phyloP scores from a whole-genome alignment of 1,140 invertebrate genomes.

The Macrotrachela quadricornifera region DNA sequence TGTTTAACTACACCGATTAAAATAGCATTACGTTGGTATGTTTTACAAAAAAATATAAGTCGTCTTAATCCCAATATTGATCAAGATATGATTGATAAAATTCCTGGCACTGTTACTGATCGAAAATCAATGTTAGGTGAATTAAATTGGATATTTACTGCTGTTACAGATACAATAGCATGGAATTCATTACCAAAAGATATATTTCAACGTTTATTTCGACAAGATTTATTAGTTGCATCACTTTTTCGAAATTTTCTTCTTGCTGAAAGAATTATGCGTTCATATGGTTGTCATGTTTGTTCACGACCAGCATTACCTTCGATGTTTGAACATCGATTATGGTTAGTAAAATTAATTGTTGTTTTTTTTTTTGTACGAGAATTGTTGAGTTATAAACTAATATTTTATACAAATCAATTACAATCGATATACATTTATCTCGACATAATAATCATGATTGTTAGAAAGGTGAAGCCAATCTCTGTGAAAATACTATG shows the following conservation, averaged over 20 bases:
- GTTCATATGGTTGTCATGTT: constrained; percentile 82
- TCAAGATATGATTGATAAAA: constrained; percentile 27
- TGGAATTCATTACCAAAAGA: constrained; percentile 80
- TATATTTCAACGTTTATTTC: constrained; percentile 84
- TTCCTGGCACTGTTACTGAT: constrained; percentile 81
- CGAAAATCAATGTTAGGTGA: constrained; percentile 88
- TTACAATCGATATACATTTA: background rate
- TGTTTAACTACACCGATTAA: constrained; percentile 94
- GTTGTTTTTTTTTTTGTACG: background rate
- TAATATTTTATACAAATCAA: background rate
- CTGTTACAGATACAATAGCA: constrained; percentile 98
- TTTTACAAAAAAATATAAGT: constrained; percentile 1
- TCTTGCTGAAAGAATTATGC: constrained; percentile 79
- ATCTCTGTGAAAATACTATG: no score
- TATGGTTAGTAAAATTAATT: constrained; percentile 33
- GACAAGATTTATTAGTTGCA: constrained; percentile 78
- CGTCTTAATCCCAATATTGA: constrained; percentile 30
- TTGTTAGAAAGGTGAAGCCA: no score
- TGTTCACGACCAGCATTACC: constrained; percentile 71
- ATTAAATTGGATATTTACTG: constrained; percentile 98
- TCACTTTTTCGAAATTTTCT: constrained; percentile 91
- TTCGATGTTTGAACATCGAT: constrained; percentile 47
- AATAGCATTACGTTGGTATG: constrained; percentile 41
- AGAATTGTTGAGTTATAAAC: no score
- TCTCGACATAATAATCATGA: background rate